Evolutionary conservation across 1,140 invertebrate species (phyloP), one percentile per base, ranked within the genome.

Genomic region (Diabrotica virgifera): DNA sequence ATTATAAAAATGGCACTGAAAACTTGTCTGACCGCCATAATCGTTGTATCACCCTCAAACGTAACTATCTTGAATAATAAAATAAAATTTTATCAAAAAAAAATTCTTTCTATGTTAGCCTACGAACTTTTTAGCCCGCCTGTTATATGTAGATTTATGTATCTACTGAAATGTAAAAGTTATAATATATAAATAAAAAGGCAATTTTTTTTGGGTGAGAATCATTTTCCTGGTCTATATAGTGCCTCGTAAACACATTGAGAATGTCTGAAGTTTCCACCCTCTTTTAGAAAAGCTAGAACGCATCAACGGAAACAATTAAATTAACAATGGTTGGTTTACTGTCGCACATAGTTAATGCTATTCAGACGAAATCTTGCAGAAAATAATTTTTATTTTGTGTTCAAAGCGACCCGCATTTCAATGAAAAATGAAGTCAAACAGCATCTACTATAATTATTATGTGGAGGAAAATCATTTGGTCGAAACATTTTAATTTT

Each of bases 301-400:
- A 73, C 71, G 73, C 73, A 73, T 73, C 74, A 75, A 74, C 76
- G 76, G 76, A 77, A 77, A 77, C 76, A 77, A 77, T 77, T 77
- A 77, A 76, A 77, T 77, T 72, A 75, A 77, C 76, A 77, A 77
- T 76, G 76, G 73, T 76, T 75, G 76, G 74, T 76, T 76, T 76
- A 72, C 68, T 74, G 69, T 65, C 65, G 70, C 66, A 68, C 66
- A 70, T 68, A 70, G 62, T 67, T 65, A 66, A 62, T 69, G 65
- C 66, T 58, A 74, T 76, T 76, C 71, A 69, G 62, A 68, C 64
- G 67, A 77, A 77, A 76, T 77, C 76, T 76, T 76, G 74, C 72
- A 77, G 76, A 77, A 77, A 76, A 77, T 76, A 72, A 74, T 76
- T 72, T 76, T 70, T 71, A 74, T 74, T 76, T 72, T 65, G 68